A percentile compares a stretch with the other conserved stretches of the same genome.
Conservation (phyloP, 2,113 vertebrate species). For the Sebastes fasciatus region DNA sequence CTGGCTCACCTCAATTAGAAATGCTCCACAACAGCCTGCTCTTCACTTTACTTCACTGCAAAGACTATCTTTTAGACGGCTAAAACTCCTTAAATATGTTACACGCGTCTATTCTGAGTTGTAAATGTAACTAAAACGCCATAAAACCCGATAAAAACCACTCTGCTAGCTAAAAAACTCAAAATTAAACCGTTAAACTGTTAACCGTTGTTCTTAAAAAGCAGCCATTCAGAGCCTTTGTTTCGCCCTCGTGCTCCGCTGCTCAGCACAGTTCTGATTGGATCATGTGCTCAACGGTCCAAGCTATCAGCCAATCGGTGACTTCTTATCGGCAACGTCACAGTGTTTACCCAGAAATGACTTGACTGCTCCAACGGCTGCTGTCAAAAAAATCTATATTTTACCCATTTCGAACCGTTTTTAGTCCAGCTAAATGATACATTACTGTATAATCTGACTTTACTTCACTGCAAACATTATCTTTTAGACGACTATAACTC, state of each 20-base stretch:
- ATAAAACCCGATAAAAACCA: neutral
- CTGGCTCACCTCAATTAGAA: conserved; percentile 75
- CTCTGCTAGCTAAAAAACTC: neutral
- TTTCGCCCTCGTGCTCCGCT: neutral
- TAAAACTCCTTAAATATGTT: neutral
- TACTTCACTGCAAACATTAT: neutral
- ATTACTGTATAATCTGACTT: neutral
- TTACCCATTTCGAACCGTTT: neutral
- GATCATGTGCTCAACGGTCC: neutral
- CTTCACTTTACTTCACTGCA: conserved; percentile 21
- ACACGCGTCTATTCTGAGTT: neutral
- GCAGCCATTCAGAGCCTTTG: conserved; percentile 17
- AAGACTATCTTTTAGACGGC: neutral
- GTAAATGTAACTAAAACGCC: neutral
- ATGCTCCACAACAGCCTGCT: conserved; percentile 50
- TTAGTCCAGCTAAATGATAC: neutral
- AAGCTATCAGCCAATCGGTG: conserved; percentile 62
- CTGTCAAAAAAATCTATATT: neutral
- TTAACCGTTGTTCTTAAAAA: neutral
- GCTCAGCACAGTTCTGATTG: conserved; percentile 52
- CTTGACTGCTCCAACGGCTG: neutral
- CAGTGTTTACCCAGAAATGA: conserved; percentile 75
- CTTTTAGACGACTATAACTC: neutral
- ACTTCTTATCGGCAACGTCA: conserved; percentile 34
- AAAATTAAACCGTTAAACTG: neutral